Base-by-base conservation (phyloP, 2,113 vertebrate genomes). In the Sarotherodon lohbergeri region DNA sequence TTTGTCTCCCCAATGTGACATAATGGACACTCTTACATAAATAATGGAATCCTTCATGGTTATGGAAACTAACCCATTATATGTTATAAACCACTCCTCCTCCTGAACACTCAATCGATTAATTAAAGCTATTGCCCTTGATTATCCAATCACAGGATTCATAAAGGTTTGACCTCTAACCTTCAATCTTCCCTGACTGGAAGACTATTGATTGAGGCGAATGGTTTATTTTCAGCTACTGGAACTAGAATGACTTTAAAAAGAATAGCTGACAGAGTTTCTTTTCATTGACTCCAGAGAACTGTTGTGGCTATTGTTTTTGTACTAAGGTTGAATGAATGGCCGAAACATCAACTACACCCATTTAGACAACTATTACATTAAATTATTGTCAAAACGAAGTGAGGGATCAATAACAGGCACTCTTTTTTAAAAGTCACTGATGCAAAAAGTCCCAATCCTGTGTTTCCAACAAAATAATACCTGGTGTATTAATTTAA, bases 31-130 rank as follows among this genome's bases (percentile, higher is more conserved):
- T 95, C 88, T 92, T 92, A 94, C 91, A 93, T 95, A 96, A 96
- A 96, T 96, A 95, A 96, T 96, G 94, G 91, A 94, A 96, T 95
- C 95, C 91, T 95, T 93, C 88, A 92, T 95, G 95, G 94, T 96
- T 95, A 95, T 85, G 81, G 90, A 89, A 94, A 95, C 90, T 91
- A 93, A 90, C 94, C 91, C 94, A 91, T 94, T 94, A 91, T 92
- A 88, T 71, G 87, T 90, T 94, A 91, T 86, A 90, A 95, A 88
- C 92, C 91, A 84, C 79, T 86, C 91, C 93, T 86, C 93, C 90
- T 84, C 80, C 82, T 85, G 85, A 92, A 88, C 88, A 84, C 89
- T 81, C 50, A 86, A 92, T 96, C 86, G 71, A 94, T 95, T 94
- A 92, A 97, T 96, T 95, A 95, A 90, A 81, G 84, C 88, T 89